A percentile compares a stretch with the other conserved stretches of the same genome.
Conservation (phyloP, 1,140 invertebrate genomes). For the Ditylenchus dipsaci region DNA sequence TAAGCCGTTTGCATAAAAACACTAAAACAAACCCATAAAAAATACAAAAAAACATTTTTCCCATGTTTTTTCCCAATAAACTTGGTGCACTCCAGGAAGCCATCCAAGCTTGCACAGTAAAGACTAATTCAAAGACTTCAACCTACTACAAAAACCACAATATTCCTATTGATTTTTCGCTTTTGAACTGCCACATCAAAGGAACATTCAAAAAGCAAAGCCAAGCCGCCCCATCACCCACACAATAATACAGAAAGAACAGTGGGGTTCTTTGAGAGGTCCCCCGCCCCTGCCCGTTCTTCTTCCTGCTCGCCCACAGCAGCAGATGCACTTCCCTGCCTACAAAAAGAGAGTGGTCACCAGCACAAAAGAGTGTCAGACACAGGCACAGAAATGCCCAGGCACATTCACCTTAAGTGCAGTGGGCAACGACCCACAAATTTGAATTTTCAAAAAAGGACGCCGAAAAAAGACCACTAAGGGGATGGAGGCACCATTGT, state of each 20-base stretch:
- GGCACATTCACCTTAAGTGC: neutral
- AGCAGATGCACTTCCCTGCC: neutral
- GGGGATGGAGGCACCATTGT: no score
- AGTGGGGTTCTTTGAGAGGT: neutral
- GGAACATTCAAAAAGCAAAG: neutral
- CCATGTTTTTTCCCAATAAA: no score
- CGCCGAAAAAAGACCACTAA: neutral
- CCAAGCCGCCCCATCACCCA: constrained; percentile 1
- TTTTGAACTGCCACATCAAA: no score
- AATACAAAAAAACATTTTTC: no score
- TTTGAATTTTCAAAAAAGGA: constrained; percentile 2
- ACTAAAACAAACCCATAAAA: no score
- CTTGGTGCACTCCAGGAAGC: no score
- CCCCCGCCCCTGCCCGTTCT: neutral
- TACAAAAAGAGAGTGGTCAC: neutral
- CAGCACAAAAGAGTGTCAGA: neutral
- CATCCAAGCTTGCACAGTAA: no score
- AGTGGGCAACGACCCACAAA: neutral
- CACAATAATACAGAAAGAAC: neutral
- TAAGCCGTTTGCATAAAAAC: no score
- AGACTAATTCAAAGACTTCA: no score
- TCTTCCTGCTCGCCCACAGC: neutral
- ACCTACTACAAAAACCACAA: no score
- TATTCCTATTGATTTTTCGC: no score
- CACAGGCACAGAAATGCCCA: neutral